Base-by-base conservation (phyloP, 2,113 vertebrate species). In the Microcebus ravelobensis region DNA sequence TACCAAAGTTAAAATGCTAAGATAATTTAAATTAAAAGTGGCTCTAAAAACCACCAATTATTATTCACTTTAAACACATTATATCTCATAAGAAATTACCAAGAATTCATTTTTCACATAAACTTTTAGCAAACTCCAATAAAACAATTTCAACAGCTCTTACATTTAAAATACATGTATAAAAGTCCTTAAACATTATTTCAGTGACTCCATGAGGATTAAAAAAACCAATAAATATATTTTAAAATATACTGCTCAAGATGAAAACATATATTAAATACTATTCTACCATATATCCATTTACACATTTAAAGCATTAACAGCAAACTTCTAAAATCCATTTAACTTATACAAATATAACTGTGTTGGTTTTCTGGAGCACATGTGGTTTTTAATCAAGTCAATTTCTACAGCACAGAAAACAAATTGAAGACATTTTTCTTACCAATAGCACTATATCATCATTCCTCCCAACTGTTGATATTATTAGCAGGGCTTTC, bases 381-480 rank as follows among this genome's bases (percentile, higher is more conserved):
- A 4, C 31, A 74, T 50, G 9, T 63, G 23, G 34, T 94, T 96
- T 88, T 55, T 73, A 94, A 93, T 57, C 31, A 86, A 97, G 34
- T 95, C 88, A 94, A 96, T 81, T 87, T 92, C 70, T 89, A 85
- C 34, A 92, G 36, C 34, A 90, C 20, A 97, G 63, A 63, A 93
- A 77, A 80, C 73, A 96, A 84, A 67, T 18, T 61, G 29, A 91
- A 91, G 14, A 94, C 94, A 94, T 90, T 95, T 97, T 96, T 97
- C 98, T 98, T 98, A 98, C 98, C 98, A 97, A 79, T 23, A 81
- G 96, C 92, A 97, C 96, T 97, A 86, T 92, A 95, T 94, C 97
- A 97, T 95, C 96, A 96, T 94, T 97, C 95, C 95, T 97, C 97
- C 96, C 96, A 97, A 97, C 73, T 95, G 96, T 92, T 96, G 96